A percentile compares a stretch with the other conserved stretches of the same genome.
phyloP scores from a whole-genome alignment of 1,140 invertebrate species.

The honey bee (Apis mellifera) region Amel_HAv3.1 CM009935.2:6258001-6258500 shows the following conservation, averaged over 20 bases:
- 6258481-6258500: background rate
- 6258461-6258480: background rate
- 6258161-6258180: no score
- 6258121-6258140: background rate
- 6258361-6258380: constrained; percentile 11
- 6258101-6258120: background rate
- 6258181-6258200: no score
- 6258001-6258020: background rate
- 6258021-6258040: constrained; percentile 2
- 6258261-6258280: no score
- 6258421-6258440: background rate
- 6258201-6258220: background rate
- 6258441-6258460: background rate
- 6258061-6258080: background rate
- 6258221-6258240: constrained; percentile 15
- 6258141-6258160: background rate
- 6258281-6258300: constrained; percentile 18
- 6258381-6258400: background rate
- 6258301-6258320: background rate
- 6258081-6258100: background rate
- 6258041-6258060: constrained; percentile 5
- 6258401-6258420: no score
- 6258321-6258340: background rate
- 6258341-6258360: background rate
- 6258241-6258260: background rate